A percentile compares a stretch with the other conserved stretches of the same genome.
phyloP scores from a whole-genome alignment of 2,888 invertebrate species.

The Pachycephus smyrnensis region DNA sequence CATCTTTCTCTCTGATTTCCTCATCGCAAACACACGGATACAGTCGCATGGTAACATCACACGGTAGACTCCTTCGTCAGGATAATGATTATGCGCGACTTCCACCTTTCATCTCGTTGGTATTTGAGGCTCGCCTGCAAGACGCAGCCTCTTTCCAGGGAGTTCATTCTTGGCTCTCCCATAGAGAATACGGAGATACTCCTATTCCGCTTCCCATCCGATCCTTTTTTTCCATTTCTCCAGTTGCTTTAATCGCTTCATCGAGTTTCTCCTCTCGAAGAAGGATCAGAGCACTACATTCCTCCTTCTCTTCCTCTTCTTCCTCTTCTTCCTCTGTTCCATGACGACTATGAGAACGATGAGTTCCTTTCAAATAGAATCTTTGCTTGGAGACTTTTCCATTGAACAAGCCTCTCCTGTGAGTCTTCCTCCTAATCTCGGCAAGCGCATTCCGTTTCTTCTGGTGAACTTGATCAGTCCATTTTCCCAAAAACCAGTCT shows the following conservation, averaged over 20 bases:
- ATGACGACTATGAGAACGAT: not conserved
- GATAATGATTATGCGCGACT: conserved; percentile 24
- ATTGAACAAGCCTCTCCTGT: too few species aligned
- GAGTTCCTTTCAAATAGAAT: too few species aligned
- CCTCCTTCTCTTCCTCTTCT: not conserved
- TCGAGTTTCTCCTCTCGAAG: conserved; percentile 26
- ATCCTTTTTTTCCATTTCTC: conserved; percentile 16
- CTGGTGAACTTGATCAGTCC: too few species aligned
- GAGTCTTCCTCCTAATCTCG: too few species aligned
- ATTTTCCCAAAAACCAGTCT: too few species aligned
- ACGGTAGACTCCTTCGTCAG: not conserved
- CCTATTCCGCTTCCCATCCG: conserved; percentile 7
- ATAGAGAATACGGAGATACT: not conserved
- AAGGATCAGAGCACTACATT: not conserved
- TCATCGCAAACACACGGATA: too few species aligned
- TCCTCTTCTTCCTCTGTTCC: not conserved
- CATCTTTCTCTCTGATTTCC: too few species aligned
- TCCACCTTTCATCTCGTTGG: conserved; percentile 22
- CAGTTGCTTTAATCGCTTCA: conserved; percentile 39
- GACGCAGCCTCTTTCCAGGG: conserved; percentile 10
- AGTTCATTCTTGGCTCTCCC: not conserved
- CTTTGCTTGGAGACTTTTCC: too few species aligned
- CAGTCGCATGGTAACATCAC: too few species aligned
- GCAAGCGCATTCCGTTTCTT: too few species aligned
- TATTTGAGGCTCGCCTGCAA: conserved; percentile 17